Percentiles rank a stretch among this genome's conserved stretches.
phyloP scores from a whole-genome alignment of 2,888 invertebrate species.

The Alcis repandata region DNA sequence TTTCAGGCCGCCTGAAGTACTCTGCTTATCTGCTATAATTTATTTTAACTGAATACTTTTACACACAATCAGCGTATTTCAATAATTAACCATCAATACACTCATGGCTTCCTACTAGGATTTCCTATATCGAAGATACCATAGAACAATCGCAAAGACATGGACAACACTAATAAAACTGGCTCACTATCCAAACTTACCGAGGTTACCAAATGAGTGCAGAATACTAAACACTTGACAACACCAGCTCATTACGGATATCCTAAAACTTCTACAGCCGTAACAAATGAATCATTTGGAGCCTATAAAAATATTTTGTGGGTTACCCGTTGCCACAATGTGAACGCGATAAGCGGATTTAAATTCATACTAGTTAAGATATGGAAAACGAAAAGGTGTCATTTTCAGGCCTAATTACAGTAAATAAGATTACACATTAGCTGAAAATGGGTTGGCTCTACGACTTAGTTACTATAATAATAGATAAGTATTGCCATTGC shows the following conservation, averaged over 20 bases:
- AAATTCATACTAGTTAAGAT: too few species aligned
- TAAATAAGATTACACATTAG: neutral
- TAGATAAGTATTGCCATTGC: too few species aligned
- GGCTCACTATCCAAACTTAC: neutral
- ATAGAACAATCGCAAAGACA: too few species aligned
- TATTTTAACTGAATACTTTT: too few species aligned
- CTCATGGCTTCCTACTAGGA: too few species aligned
- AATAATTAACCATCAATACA: too few species aligned
- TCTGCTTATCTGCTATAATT: too few species aligned
- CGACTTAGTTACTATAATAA: neutral
- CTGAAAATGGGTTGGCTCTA: neutral
- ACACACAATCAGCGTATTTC: too few species aligned
- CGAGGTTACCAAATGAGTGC: neutral
- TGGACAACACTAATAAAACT: neutral
- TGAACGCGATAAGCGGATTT: conserved; percentile 9
- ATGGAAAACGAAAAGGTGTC: too few species aligned
- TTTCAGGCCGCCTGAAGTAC: too few species aligned
- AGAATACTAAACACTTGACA: neutral
- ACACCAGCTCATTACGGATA: neutral
- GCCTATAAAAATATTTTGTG: conserved; percentile 3
- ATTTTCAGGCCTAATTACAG: neutral
- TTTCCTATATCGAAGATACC: too few species aligned
- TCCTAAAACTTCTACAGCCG: conserved; percentile 8
- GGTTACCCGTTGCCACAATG: neutral
- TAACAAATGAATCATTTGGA: conserved; percentile 16